Conservation (phyloP, 2,888 invertebrate genomes). For the Itoplectis maculator region DNA sequence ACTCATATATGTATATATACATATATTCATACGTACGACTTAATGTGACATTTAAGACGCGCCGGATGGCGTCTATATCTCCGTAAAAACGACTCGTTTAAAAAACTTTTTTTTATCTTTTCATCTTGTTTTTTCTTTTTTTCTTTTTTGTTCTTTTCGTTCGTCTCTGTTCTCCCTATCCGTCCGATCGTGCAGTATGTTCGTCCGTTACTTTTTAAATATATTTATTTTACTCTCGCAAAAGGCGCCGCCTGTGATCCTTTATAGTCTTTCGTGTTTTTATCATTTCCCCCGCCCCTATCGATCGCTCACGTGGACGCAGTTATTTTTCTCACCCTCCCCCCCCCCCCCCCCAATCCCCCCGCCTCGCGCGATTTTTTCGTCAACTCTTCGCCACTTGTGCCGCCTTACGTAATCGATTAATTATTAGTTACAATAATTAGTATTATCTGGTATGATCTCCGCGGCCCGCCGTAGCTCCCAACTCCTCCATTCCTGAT, state of each 20-base stretch:
- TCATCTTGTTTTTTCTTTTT: conserved; percentile 56
- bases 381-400: conserved; percentile 58
- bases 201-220: conserved; percentile 57
- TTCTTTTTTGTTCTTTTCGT: conserved; percentile 9
- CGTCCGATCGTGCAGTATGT: conserved; percentile 56
- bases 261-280: conserved; percentile 25
- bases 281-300: conserved; percentile 1
- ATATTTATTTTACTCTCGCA: conserved; percentile 47
- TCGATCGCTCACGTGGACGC: conserved; percentile 19
- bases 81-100: conserved; percentile 74
- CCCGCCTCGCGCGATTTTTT: conserved; percentile 40
- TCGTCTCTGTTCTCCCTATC: conserved; percentile 52
- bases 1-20: conserved; percentile 55
- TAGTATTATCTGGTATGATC: conserved; percentile 80
- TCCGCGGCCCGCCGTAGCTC: conserved; percentile 76
- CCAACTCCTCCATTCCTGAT: conserved; percentile 69
- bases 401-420: conserved; percentile 73
- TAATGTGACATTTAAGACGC: conserved; percentile 72
- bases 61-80: conserved; percentile 69
- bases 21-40: conserved; percentile 66
- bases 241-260: conserved; percentile 42
- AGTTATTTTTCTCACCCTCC: background rate
- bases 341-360: background rate
- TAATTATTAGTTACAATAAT: conserved; percentile 79
- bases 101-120: conserved; percentile 63